A percentile compares a stretch with the other conserved stretches of the same genome.
Evolutionary conservation across 2,113 vertebrate genomes (phyloP).

Genomic region (Mixornis gularis): DNA sequence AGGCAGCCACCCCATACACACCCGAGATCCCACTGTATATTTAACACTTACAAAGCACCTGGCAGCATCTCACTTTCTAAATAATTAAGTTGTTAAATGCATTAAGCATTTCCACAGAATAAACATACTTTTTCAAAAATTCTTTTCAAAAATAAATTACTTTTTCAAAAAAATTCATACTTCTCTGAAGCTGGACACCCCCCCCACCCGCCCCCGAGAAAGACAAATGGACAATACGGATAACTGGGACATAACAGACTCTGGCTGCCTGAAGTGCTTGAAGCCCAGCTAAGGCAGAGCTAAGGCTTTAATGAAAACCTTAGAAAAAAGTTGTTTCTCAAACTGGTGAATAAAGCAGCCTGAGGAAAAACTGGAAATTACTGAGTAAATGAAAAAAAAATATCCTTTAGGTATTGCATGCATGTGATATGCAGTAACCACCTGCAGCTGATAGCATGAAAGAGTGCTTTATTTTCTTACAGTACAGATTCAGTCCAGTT

Average conservation of each 20-base stretch:
- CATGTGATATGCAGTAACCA: neutral
- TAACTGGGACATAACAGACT: neutral
- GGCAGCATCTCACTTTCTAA: neutral
- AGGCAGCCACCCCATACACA: neutral
- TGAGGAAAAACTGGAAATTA: neutral
- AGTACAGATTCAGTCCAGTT: conserved; percentile 43
- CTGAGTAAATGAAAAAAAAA: neutral
- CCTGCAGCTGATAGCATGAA: neutral
- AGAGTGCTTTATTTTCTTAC: conserved; percentile 50
- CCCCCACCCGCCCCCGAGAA: neutral
- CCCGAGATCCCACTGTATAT: neutral
- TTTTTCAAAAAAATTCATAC: neutral
- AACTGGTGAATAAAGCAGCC: neutral
- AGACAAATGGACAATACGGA: rapidly evolving
- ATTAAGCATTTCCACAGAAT: neutral
- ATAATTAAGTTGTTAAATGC: neutral
- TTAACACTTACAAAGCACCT: neutral
- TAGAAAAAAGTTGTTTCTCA: neutral
- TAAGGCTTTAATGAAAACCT: neutral
- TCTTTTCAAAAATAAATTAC: neutral
- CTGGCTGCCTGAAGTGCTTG: neutral
- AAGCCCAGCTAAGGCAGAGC: neutral
- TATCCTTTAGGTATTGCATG: neutral
- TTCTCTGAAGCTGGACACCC: neutral
- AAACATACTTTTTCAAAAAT: neutral